Conservation (phyloP, 2,888 invertebrate species). For the Mycalesis mineus region DNA sequence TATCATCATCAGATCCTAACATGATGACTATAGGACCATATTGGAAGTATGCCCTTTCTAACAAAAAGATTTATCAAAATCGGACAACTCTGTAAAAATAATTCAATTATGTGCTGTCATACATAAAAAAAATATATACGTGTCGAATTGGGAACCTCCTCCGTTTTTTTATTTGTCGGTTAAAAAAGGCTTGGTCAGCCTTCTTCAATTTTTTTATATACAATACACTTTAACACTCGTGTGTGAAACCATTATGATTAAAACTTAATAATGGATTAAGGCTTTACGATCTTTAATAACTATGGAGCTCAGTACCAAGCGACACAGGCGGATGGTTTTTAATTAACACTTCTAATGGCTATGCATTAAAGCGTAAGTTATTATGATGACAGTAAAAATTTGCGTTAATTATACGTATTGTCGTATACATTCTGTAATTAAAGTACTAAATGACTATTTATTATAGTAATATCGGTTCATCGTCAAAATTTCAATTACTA, state of each 20-base stretch:
- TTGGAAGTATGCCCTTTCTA: too few species aligned
- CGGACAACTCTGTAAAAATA: too few species aligned
- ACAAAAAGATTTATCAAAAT: too few species aligned
- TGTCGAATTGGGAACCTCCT: too few species aligned
- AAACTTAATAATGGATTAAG: constrained; percentile 14
- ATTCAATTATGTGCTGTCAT: too few species aligned
- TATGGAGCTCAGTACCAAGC: constrained; percentile 3
- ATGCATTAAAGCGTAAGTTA: constrained; percentile 3
- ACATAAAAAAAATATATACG: too few species aligned
- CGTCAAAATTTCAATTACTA: too few species aligned
- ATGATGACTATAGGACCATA: too few species aligned
- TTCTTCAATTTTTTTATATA: constrained; percentile 3
- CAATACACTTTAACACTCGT: constrained; percentile 12
- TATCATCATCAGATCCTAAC: too few species aligned
- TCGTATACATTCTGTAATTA: background rate
- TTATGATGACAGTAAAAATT: constrained; percentile 2
- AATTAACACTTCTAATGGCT: constrained; percentile 14
- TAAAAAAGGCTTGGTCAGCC: too few species aligned
- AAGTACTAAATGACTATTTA: background rate
- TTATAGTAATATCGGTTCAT: background rate
- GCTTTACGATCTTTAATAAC: constrained; percentile 22
- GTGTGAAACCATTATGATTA: constrained; percentile 14
- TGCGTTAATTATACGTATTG: background rate
- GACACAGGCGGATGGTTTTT: constrained; percentile 8
- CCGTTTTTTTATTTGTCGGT: too few species aligned